Evolutionary conservation across 2,113 vertebrate species (phyloP), one percentile per base, ranked within the genome.

Genomic region (Brachyistius frenatus): DNA sequence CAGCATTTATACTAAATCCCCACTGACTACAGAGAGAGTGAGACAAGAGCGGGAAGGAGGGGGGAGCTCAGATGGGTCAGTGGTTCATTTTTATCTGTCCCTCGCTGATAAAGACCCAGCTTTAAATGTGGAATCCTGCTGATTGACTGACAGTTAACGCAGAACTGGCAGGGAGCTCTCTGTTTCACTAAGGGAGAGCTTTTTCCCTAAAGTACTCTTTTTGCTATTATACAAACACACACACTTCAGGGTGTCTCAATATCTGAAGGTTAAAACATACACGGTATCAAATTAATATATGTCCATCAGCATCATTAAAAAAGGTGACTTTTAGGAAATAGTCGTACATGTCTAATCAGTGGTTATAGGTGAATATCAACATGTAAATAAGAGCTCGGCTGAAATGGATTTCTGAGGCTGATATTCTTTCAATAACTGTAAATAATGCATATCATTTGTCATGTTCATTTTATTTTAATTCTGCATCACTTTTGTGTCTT

Each of bases 71-170:
- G 53, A 37, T 46, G 66, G 77, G 64, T 81, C 67, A 69, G 52
- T 66, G 72, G 66, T 30, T 78, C 55, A 66, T 72, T 86, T 78
- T 76, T 64, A 88, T 86, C 75, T 79, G 46, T 73, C 10, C 52
- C 14, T 56, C 7, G 47, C 68, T 65, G 49, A 35, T 76, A 47
- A 73, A 77, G 61, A 73, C 39, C 3, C 3, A n/a, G 33, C 41
- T 80, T 81, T 63, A 63, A 64, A 74, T 57, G 37, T 52, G 61
- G 62, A 35, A 57, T 66, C 78, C 66, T 37, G 66, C 80, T 65
- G 83, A 73, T 50, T 64, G 73, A 77, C 58, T 52, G 15, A 50
- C 66, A 68, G 52, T 83, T 60, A 47, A 63, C 67, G 47, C 67
- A 15, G 37, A 74, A 64, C 23, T 73, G 53, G 32, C 44, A 47